phyloP scores from a whole-genome alignment of 2,888 invertebrate species.

The Diadegma fenestrale region DNA sequence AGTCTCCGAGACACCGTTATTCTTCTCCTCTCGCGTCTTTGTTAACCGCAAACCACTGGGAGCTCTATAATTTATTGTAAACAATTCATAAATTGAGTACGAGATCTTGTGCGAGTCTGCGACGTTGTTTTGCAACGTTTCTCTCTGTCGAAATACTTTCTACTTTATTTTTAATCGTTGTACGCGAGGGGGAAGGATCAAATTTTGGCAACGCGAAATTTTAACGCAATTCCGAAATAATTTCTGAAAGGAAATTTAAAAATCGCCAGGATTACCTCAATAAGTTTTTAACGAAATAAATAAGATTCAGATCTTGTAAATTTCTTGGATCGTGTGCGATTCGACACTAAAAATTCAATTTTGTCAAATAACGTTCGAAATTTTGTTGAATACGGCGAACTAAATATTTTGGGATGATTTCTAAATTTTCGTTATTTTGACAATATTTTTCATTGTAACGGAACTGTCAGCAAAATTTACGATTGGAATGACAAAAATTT shows the following conservation, averaged over 20 bases:
- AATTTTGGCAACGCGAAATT: background rate
- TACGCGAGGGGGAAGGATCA: background rate
- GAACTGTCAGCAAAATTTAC: too few species aligned
- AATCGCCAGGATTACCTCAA: too few species aligned
- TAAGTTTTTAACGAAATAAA: too few species aligned
- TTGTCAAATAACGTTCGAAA: too few species aligned
- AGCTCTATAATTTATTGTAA: background rate
- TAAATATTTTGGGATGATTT: too few species aligned
- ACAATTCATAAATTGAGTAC: background rate
- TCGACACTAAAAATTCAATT: too few species aligned
- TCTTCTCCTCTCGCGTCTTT: background rate
- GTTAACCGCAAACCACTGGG: background rate
- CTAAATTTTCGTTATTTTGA: too few species aligned
- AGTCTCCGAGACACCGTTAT: background rate
- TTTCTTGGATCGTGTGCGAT: slow-evolving; percentile 36
- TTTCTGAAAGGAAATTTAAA: too few species aligned
- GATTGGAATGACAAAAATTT: too few species aligned
- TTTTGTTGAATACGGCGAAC: too few species aligned
- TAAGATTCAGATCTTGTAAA: too few species aligned
- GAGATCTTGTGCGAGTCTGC: background rate
- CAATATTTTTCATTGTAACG: too few species aligned
- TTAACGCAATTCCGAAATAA: background rate
- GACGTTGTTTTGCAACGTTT: background rate
- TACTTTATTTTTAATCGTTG: background rate
- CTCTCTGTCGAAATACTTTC: background rate